Conservation (phyloP, 2,888 invertebrate species). For the Esperia sulphurella region DNA sequence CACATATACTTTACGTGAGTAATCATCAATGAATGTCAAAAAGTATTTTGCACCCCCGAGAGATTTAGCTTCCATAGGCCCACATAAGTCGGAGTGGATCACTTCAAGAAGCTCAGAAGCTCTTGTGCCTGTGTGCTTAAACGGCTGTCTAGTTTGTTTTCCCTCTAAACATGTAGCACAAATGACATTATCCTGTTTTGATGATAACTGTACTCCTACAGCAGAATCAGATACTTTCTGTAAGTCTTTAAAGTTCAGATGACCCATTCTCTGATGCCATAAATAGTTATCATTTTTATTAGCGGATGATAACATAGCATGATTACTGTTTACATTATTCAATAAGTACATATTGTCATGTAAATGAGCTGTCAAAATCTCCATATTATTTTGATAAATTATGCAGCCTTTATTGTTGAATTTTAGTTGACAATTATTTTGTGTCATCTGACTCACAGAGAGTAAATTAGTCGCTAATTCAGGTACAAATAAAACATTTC, state of each 20-base stretch:
- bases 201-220: not conserved
- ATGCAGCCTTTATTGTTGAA: slow-evolving; percentile 11
- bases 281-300: not conserved
- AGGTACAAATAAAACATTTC: slow-evolving; percentile 16
- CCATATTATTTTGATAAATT: slow-evolving; percentile 6
- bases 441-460: slow-evolving; percentile 16
- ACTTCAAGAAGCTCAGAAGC: not conserved
- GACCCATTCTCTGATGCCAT: slow-evolving; percentile 7
- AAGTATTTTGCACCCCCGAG: too few relatives aligned
- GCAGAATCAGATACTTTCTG: not conserved
- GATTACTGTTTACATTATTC: too few relatives aligned
- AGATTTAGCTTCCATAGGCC: too few relatives aligned
- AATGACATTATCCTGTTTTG: not conserved
- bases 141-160: slow-evolving; percentile 14
- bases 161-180: slow-evolving; percentile 7
- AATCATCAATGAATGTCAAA: too few relatives aligned
- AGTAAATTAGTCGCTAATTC: slow-evolving; percentile 13
- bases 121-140: slow-evolving; percentile 9
- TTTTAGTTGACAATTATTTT: slow-evolving; percentile 8
- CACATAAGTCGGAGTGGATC: not conserved
- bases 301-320: not conserved
- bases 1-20: too few relatives aligned
- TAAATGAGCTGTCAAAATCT: slow-evolving; percentile 7
- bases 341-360: slow-evolving; percentile 14
- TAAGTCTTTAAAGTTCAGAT: not conserved